These are phyloP conservation scores for Coleophora deauratella DNA, from an alignment of 2,888 invertebrate species.

Conservation along the genomic window DNA sequence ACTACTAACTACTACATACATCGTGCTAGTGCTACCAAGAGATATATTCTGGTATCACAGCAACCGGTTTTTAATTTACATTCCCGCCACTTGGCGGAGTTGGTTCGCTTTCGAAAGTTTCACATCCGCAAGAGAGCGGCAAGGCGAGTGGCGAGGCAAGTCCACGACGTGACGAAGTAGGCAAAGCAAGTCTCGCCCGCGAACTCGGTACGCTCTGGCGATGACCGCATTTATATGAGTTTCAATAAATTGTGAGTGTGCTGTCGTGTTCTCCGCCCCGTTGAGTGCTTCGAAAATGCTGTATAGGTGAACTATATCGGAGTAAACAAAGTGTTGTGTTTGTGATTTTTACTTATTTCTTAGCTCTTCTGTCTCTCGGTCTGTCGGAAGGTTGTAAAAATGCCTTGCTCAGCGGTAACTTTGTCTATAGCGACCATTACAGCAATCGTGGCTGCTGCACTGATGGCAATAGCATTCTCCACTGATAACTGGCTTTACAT, in stretches of 20 bases:
- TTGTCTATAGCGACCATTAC: slow-evolving; percentile 96
- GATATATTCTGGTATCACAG: slow-evolving; percentile 31
- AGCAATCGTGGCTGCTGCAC: slow-evolving; percentile 94
- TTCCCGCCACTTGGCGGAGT: slow-evolving; percentile 70
- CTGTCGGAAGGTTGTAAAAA: slow-evolving; percentile 69
- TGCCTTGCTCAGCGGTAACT: slow-evolving; percentile 96
- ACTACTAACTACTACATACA: no score
- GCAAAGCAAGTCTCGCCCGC: slow-evolving; percentile 69
- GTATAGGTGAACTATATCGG: slow-evolving; percentile 59
- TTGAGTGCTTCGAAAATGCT: slow-evolving; percentile 70
- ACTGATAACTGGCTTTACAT: slow-evolving; percentile 98
- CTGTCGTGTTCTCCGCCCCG: slow-evolving; percentile 64
- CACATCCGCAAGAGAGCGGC: slow-evolving; percentile 73
- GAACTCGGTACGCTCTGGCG: slow-evolving; percentile 69
- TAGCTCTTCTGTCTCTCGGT: slow-evolving; percentile 43
- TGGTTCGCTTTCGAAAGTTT: slow-evolving; percentile 71
- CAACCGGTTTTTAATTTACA: slow-evolving; percentile 62
- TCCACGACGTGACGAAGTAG: slow-evolving; percentile 44
- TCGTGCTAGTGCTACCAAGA: background rate
- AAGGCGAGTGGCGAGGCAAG: slow-evolving; percentile 37
- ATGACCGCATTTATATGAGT: slow-evolving; percentile 72
- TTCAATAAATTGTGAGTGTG: slow-evolving; percentile 66
- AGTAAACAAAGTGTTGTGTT: slow-evolving; percentile 59
- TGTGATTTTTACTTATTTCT: slow-evolving; percentile 52
- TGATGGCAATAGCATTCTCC: slow-evolving; percentile 94